Evolutionary conservation across 1,140 invertebrate genomes (phyloP).

Genomic region (Ruditapes philippinarum): DNA sequence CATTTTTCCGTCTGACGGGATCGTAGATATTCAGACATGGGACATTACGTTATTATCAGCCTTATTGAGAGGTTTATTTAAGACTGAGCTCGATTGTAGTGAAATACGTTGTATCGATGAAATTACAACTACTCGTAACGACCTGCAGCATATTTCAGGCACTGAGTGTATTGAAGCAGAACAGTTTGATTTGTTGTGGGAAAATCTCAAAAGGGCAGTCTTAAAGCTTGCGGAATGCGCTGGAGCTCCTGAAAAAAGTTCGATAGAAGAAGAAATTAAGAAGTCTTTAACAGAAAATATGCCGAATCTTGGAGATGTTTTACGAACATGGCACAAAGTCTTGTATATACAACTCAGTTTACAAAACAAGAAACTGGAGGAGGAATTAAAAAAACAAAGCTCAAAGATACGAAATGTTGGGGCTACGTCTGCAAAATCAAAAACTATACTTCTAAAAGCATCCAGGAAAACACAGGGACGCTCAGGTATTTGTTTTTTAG

Average conservation of each 20-base stretch:
- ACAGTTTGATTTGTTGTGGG: not conserved
- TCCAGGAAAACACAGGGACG: not conserved
- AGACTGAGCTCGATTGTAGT: not conserved
- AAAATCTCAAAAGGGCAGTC: not conserved
- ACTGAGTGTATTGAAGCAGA: not conserved
- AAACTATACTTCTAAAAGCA: not conserved
- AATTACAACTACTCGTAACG: not conserved
- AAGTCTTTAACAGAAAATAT: too few species aligned
- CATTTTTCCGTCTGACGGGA: not conserved
- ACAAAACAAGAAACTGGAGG: not conserved
- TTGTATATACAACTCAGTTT: not conserved
- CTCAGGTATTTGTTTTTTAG: not conserved
- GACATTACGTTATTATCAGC: not conserved
- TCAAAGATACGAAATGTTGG: not conserved
- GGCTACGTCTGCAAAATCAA: not conserved
- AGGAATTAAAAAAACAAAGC: not conserved
- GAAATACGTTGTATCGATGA: not conserved
- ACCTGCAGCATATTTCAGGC: not conserved
- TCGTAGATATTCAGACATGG: not conserved
- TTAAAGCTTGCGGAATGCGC: not conserved
- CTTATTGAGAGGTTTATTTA: not conserved
- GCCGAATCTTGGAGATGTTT: too few species aligned
- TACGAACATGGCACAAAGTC: not conserved
- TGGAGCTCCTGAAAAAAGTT: not conserved
- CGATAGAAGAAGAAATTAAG: not conserved